Conservation (phyloP, 2,113 vertebrate species). For the Anser cygnoides region DNA sequence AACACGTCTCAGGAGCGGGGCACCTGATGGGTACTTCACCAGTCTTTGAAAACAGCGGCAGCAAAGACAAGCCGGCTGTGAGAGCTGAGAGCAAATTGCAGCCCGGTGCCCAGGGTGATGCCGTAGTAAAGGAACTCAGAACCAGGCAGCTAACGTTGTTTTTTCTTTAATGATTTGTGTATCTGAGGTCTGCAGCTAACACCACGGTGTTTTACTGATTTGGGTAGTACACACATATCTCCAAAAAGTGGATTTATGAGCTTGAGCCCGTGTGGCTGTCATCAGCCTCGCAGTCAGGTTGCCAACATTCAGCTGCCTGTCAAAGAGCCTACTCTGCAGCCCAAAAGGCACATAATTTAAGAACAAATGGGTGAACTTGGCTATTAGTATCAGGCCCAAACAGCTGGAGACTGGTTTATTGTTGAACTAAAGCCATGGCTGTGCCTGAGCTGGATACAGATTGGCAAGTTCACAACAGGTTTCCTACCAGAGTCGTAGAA, state of each 20-base stretch:
- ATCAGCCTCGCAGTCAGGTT: background rate
- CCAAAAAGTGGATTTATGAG: background rate
- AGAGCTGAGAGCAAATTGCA: background rate
- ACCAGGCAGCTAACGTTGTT: background rate
- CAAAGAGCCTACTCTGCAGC: background rate
- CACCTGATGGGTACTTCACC: background rate
- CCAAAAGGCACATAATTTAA: background rate
- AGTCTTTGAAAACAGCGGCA: background rate
- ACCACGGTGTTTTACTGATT: background rate
- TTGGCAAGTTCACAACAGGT: background rate
- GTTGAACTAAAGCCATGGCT: background rate
- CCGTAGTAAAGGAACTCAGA: background rate
- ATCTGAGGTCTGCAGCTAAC: background rate
- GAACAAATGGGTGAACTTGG: constrained; percentile 9
- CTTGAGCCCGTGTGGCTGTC: background rate
- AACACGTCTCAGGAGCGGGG: background rate
- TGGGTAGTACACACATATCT: too few relatives aligned
- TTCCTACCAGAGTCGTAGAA: background rate
- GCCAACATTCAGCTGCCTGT: background rate
- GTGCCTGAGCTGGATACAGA: background rate
- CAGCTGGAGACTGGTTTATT: background rate
- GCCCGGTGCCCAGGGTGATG: background rate
- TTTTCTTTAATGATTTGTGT: background rate
- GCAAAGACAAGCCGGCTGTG: background rate
- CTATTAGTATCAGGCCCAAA: background rate